Evolutionary conservation across 2,113 vertebrate genomes (phyloP), one percentile per base, ranked within the genome.

Genomic region (Brachyhypopomus occidentalis): DNA sequence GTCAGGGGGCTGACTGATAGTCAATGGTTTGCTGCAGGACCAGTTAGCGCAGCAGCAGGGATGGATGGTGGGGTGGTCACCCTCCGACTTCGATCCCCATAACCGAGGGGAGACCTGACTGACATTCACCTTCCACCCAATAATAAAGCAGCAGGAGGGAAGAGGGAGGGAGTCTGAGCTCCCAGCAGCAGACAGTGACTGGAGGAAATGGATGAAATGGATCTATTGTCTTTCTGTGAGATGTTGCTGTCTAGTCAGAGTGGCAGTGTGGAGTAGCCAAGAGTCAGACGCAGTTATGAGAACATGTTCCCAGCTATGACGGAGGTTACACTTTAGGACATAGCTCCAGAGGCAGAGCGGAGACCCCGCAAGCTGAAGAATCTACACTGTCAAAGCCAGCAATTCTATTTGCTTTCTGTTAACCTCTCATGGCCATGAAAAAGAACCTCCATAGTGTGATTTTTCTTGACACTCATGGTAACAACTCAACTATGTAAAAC

Each of bases 111-210:
- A 62, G 74, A 81, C 0, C 60, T 74, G 60, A 5, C 45, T 0
- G 0, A 59, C 22, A 34, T 72, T 0, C 16, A 55, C 58, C 59
- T 86, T 41, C 14, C 69, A 74, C 66, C 41, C 85, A 73, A 76
- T 79, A 71, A 75, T 67, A 81, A 83, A 71, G 75, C 76, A 87
- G 81, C 38, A 64, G 83, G 81, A 79, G 69, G 12, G 45, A 71
- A 74, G 67, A 80, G 36, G 63, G 52, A 84, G 67, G 64, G 27
- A 66, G 60, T 38, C 64, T 27, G 38, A 72, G 58, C 67, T n/a
- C 77, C 30, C 63, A 67, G 55, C 7, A 38, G 58, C 36, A 59
- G 67, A 82, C 59, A 52, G 60, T 60, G 58, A 71, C 75, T 58
- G 27, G 19, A 72, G 78, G 27, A 30, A 71, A 60, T 5, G 64